Conservation (phyloP, 2,888 invertebrate species). For the Harpalus rubripes region DNA sequence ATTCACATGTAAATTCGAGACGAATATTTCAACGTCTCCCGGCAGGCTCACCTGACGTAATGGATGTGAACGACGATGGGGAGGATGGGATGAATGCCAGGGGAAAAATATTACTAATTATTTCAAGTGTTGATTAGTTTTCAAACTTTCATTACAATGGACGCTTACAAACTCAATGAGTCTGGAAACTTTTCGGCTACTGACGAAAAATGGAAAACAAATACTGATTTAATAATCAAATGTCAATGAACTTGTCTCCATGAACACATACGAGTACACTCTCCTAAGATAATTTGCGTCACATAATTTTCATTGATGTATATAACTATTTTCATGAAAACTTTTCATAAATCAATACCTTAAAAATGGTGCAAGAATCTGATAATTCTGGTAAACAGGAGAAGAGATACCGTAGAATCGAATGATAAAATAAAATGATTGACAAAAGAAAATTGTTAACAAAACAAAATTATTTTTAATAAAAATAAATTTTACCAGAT, state of each 20-base stretch:
- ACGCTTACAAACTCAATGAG: background rate
- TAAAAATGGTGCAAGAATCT: too few relatives aligned
- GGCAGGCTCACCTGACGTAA: conserved; percentile 39
- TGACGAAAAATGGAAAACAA: background rate
- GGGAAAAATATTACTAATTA: conserved; percentile 27
- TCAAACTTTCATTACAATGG: conserved; percentile 6
- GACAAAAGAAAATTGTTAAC: too few relatives aligned
- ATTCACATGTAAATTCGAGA: conserved; percentile 64
- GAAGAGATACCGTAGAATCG: too few relatives aligned
- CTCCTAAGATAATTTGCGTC: too few relatives aligned
- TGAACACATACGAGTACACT: too few relatives aligned
- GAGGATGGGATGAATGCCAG: background rate
- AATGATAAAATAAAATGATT: too few relatives aligned
- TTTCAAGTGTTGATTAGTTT: conserved; percentile 20
- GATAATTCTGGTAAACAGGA: too few relatives aligned
- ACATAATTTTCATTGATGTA: too few relatives aligned
- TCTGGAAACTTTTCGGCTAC: background rate
- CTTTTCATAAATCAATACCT: too few relatives aligned
- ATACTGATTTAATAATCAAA: background rate
- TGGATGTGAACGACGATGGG: background rate
- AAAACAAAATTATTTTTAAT: too few relatives aligned
- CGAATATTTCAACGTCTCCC: conserved; percentile 53
- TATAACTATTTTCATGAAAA: too few relatives aligned
- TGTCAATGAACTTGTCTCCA: background rate
- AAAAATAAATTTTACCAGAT: too few relatives aligned